Evolutionary conservation across 2,113 vertebrate species (phyloP).

Genomic region (Camarhynchus parvulus): DNA sequence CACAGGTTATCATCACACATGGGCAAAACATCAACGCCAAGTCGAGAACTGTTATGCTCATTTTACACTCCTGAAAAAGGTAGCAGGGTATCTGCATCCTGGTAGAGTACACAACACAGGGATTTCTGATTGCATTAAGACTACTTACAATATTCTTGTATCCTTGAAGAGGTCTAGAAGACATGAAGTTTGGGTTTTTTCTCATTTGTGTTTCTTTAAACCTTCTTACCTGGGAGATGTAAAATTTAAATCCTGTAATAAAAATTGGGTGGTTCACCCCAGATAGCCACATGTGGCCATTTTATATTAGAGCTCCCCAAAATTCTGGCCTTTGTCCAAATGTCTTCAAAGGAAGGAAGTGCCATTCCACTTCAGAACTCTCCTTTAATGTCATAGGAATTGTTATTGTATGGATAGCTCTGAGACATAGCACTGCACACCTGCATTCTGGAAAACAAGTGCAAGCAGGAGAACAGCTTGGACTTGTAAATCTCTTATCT

Average conservation of each 20-base stretch:
- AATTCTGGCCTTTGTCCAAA: background rate
- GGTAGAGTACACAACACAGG: background rate
- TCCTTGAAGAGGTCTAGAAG: background rate
- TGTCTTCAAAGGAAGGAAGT: background rate
- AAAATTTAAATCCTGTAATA: background rate
- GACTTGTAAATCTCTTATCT: background rate
- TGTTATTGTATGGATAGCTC: background rate
- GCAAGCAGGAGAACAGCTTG: background rate
- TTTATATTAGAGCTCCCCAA: background rate
- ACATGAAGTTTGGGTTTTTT: background rate
- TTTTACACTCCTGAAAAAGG: background rate
- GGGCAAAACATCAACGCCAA: background rate
- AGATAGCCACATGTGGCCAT: background rate
- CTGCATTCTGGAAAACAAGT: background rate
- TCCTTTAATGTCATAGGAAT: background rate
- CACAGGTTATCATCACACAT: background rate
- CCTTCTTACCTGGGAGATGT: background rate
- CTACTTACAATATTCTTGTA: background rate
- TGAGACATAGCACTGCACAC: background rate
- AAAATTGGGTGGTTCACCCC: background rate
- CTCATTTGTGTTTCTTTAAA: background rate
- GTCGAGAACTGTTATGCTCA: background rate
- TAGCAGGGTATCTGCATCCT: background rate
- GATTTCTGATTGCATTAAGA: background rate
- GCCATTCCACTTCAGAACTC: background rate